Percentiles rank a stretch among this genome's conserved stretches.
phyloP scores from a whole-genome alignment of 2,113 vertebrate species.

The Pangasianodon hypophthalmus region DNA sequence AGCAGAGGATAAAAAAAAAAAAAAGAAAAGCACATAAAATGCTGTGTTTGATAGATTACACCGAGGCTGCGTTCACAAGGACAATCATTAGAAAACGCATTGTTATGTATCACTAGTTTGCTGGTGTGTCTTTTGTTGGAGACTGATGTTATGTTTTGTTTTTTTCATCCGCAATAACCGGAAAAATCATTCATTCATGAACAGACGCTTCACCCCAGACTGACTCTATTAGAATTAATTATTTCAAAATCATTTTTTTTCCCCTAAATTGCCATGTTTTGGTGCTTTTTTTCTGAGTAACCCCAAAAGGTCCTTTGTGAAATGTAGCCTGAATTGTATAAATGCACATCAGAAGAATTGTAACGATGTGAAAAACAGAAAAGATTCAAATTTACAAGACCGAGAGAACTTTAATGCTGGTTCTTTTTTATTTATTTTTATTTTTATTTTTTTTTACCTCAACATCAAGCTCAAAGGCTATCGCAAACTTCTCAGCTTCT shows the following conservation, averaged over 20 bases:
- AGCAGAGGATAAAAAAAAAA: not conserved
- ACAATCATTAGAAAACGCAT: not conserved
- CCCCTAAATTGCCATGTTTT: not conserved
- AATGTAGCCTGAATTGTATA: not conserved
- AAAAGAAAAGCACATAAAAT: not conserved
- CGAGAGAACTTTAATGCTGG: not conserved
- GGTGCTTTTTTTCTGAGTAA: too few species aligned
- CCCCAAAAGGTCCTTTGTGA: not conserved
- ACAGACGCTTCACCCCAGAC: not conserved
- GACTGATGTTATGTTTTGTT: not conserved
- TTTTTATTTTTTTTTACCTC: conserved; percentile 74
- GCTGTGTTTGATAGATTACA: not conserved
- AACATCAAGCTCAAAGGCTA: conserved; percentile 90
- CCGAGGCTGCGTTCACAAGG: not conserved
- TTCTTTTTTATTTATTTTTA: not conserved
- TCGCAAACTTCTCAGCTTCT: conserved; percentile 93
- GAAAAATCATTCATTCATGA: not conserved
- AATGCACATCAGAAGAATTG: not conserved
- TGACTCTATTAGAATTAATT: not conserved
- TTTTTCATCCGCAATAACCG: not conserved
- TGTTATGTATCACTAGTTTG: not conserved
- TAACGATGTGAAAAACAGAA: not conserved
- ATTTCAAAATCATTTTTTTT: not conserved
- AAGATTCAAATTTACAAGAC: not conserved
- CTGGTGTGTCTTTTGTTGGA: not conserved